Conservation (phyloP, 2,888 invertebrate species). For the Clepsis dumicolana region DNA sequence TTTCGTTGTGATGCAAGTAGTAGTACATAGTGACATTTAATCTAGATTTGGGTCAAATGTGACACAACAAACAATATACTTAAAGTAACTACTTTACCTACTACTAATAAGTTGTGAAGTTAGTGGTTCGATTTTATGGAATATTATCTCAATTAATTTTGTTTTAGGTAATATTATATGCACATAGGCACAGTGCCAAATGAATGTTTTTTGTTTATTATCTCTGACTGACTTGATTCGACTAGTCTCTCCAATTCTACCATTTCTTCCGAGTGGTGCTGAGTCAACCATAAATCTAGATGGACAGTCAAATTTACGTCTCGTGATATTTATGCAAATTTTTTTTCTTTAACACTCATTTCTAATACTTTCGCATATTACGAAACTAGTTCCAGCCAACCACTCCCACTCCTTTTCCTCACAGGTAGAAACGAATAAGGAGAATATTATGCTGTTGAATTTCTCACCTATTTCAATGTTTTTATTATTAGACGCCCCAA, state of each 20-base stretch:
- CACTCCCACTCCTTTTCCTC: not conserved
- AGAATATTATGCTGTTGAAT: not conserved
- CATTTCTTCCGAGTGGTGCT: not conserved
- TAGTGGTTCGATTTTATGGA: not conserved
- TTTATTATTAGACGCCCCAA: not conserved
- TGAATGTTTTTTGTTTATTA: not conserved
- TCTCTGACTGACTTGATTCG: not conserved
- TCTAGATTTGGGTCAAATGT: slow-evolving; percentile 4
- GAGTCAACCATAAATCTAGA: not conserved
- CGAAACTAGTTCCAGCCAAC: slow-evolving; percentile 14
- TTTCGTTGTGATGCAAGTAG: slow-evolving; percentile 30
- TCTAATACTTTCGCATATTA: slow-evolving; percentile 30
- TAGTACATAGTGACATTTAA: slow-evolving; percentile 1
- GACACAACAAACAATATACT: not conserved
- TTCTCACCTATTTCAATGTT: slow-evolving; percentile 9
- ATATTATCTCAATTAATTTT: not conserved
- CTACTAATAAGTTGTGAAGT: not conserved
- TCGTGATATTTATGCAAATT: slow-evolving; percentile 19
- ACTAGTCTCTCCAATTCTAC: not conserved
- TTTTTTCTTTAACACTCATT: slow-evolving; percentile 13
- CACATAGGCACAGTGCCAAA: not conserved
- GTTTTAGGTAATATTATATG: not conserved
- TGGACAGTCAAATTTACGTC: not conserved
- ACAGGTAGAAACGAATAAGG: slow-evolving; percentile 3
- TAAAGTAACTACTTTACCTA: not conserved